These are phyloP conservation scores for Knipowitschia caucasica DNA, from an alignment of 2,797 vertebrate species.

Conservation along the genomic window DNA sequence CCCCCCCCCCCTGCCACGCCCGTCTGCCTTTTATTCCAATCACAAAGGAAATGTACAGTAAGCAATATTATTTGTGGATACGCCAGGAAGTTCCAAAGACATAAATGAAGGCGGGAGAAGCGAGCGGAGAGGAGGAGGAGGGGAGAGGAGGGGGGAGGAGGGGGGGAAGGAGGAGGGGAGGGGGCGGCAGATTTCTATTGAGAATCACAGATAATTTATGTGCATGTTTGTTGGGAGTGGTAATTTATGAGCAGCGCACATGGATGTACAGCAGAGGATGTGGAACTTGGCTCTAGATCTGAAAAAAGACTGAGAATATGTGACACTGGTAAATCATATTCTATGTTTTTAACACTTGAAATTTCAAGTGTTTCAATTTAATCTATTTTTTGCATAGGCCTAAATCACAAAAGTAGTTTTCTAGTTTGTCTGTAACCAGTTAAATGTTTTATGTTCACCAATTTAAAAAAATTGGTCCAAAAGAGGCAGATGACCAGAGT, in stretches of 20 bases:
- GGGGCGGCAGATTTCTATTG: slow-evolving; percentile 6
- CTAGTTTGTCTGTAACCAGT: too few species aligned
- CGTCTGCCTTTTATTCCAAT: slow-evolving; percentile 39
- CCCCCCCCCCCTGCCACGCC: slow-evolving; percentile 33
- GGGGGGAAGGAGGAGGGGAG: neutral
- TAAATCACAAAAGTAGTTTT: too few species aligned
- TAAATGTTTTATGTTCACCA: too few species aligned
- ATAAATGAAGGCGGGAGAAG: neutral
- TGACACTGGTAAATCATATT: too few species aligned
- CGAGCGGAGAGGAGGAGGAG: too few species aligned
- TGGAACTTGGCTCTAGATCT: too few species aligned
- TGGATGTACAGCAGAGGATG: slow-evolving; percentile 6
- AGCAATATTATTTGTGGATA: slow-evolving; percentile 25
- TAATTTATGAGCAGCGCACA: slow-evolving; percentile 8
- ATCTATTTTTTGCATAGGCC: too few species aligned
- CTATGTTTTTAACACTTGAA: too few species aligned
- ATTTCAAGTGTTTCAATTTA: too few species aligned
- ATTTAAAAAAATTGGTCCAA: too few species aligned
- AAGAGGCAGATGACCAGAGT: too few species aligned
- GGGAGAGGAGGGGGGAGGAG: neutral
- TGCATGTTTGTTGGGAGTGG: slow-evolving; percentile 10
- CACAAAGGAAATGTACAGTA: slow-evolving; percentile 28
- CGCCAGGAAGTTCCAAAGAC: slow-evolving; percentile 9
- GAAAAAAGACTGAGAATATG: too few species aligned
- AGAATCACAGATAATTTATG: slow-evolving; percentile 6